phyloP scores from a whole-genome alignment of 2,113 vertebrate genomes.

The human region DNA sequence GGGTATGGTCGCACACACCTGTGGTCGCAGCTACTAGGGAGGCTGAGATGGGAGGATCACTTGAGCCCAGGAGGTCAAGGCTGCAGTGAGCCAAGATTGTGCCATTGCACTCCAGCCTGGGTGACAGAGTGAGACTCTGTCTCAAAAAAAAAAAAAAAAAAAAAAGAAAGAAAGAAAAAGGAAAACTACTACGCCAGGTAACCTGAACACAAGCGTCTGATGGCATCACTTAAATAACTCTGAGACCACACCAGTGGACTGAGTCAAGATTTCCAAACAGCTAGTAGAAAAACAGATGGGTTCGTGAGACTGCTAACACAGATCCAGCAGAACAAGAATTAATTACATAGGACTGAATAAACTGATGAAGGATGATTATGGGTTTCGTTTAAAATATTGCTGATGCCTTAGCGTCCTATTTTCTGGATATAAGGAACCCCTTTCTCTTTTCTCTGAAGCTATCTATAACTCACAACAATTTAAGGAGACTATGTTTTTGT shows the following conservation, averaged over 20 bases:
- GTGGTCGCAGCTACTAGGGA: too few relatives aligned
- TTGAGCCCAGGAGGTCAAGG: too few relatives aligned
- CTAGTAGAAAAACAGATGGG: neutral
- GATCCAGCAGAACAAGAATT: slow-evolving; percentile 53
- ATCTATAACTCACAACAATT: slow-evolving; percentile 20
- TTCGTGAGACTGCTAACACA: slow-evolving; percentile 14
- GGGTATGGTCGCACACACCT: too few relatives aligned
- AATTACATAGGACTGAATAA: slow-evolving; percentile 39
- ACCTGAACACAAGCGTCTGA: neutral
- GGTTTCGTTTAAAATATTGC: slow-evolving; percentile 56
- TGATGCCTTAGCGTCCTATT: slow-evolving; percentile 30
- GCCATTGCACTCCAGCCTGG: too few relatives aligned
- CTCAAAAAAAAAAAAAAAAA: too few relatives aligned
- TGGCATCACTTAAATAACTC: neutral
- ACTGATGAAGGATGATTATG: slow-evolving; percentile 23
- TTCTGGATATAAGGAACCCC: neutral
- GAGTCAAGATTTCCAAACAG: slow-evolving; percentile 48
- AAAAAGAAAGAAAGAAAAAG: neutral
- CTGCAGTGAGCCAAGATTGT: too few relatives aligned
- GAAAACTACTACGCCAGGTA: neutral
- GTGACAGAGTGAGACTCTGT: too few relatives aligned
- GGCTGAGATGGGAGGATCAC: too few relatives aligned
- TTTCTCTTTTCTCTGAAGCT: neutral
- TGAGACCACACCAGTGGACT: neutral
- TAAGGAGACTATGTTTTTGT: neutral